Percentiles rank a stretch among this genome's conserved stretches.
Evolutionary conservation across 2,113 vertebrate genomes (phyloP).

Genomic region (Myanophis thanlyinensis): DNA sequence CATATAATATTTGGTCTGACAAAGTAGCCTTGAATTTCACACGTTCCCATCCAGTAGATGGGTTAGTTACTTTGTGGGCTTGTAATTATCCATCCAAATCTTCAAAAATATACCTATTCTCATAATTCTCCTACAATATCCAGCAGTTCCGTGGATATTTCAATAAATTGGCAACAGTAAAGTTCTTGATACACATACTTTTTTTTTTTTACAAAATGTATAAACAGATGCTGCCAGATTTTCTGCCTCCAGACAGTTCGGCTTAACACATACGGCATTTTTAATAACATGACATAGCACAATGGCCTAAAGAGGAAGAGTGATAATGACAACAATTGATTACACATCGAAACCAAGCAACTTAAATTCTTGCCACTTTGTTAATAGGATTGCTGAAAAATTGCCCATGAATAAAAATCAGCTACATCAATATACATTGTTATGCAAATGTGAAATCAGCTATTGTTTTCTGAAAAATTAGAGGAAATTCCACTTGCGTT

Average conservation of each 20-base stretch:
- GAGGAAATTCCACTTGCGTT: not conserved
- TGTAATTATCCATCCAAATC: not conserved
- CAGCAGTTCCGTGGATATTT: not conserved
- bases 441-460: not conserved
- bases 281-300: not conserved
- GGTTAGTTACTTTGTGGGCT: not conserved
- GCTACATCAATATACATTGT: not conserved
- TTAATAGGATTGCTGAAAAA: not conserved
- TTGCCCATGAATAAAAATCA: not conserved
- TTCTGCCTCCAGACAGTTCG: not conserved
- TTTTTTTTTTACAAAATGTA: not conserved
- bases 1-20: not conserved
- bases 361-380: not conserved
- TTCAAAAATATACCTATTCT: not conserved
- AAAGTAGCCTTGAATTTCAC: not conserved
- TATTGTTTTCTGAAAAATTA: not conserved
- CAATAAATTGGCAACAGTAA: not conserved
- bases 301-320: not conserved
- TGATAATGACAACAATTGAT: not conserved
- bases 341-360: not conserved
- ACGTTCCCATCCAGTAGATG: not conserved
- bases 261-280: not conserved
- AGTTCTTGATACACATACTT: not conserved
- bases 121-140: not conserved
- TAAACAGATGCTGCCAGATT: not conserved